Base-by-base conservation (phyloP, 2,888 invertebrate species). In the Meteorus cinctellus region DNA sequence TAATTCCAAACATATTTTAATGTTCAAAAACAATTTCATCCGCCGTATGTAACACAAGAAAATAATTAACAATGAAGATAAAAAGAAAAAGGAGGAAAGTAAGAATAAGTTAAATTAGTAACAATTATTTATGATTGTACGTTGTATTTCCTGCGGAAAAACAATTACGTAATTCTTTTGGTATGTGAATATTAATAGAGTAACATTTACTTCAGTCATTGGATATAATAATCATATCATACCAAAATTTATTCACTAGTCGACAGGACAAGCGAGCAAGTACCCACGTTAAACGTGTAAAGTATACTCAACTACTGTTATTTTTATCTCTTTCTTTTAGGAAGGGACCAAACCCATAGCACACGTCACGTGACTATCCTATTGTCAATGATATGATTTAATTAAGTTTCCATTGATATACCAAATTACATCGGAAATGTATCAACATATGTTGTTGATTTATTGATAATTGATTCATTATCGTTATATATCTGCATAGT, bases 251-350 rank as follows among this genome's bases (percentile, higher is more conserved):
- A 55, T 55, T 55, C n/a, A 19, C 8, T 10, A 8, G 19, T 19
- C 4, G 19, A 55, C 19, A 8, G n/a, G 55, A n/a, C 41, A 41
- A 55, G 10, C 8, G 19, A 55, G 19, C 19, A 55, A 55, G 19
- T 55, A 19, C n/a, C 8, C 55, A 19, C 48, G 48, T 48, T 48
- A 55, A 55, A 55, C 19, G 19, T 55, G 55, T 55, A 55, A 55
- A 55, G 19, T 55, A 19, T 41, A 41, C 41, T n/a, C n/a, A 55
- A 55, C 55, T 55, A 55, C 55, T 55, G 55, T 55, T 55, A 55
- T 55, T 19, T 55, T 19, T 55, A 48, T 48, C 55, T 55, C 55
- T 55, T 19, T 55, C 19, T 19, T 55, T 19, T 19, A 55, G 8
- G 6, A 19, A 55, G 55, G 19, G 55, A 55, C 55, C 55, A 24